Evolutionary conservation across 2,888 invertebrate genomes (phyloP).

Genomic region (Drosophila affinis): DNA sequence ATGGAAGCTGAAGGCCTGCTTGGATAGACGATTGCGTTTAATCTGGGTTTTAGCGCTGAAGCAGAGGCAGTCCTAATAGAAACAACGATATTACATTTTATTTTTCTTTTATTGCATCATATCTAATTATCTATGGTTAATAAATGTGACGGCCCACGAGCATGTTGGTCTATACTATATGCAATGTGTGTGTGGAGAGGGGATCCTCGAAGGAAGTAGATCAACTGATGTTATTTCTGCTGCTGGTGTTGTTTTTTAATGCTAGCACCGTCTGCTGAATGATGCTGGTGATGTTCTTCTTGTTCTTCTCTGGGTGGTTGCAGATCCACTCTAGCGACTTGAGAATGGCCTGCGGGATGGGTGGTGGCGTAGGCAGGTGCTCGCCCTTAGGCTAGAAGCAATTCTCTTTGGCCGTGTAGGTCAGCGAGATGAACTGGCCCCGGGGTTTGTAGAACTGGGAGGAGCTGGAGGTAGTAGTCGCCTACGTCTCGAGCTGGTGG

Average conservation of each 20-base stretch:
- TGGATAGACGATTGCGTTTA: background rate
- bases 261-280: conserved; percentile 7
- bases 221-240: conserved; percentile 30
- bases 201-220: conserved; percentile 21
- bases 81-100: conserved; percentile 80
- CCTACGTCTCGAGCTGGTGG: conserved; percentile 85
- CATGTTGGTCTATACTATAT: conserved; percentile 28
- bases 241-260: background rate
- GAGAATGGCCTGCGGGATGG: conserved; percentile 77
- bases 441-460: conserved; percentile 85
- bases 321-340: conserved; percentile 74
- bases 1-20: conserved; percentile 1
- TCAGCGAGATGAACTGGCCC: conserved; percentile 83
- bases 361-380: conserved; percentile 80
- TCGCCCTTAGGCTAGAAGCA: conserved; percentile 85
- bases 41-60: background rate
- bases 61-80: conserved; percentile 3
- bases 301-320: conserved; percentile 72
- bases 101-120: conserved; percentile 81
- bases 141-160: no score
- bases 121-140: conserved; percentile 81
- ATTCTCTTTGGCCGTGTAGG: conserved; percentile 85
- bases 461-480: conserved; percentile 84
- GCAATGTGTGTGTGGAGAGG: conserved; percentile 7
- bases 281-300: conserved; percentile 70